A percentile compares a stretch with the other conserved stretches of the same genome.
These are phyloP conservation scores for Epizoanthus stellaris DNA, from an alignment of 92 coral and sea anemone genomes.

Conservation along the genomic window DNA sequence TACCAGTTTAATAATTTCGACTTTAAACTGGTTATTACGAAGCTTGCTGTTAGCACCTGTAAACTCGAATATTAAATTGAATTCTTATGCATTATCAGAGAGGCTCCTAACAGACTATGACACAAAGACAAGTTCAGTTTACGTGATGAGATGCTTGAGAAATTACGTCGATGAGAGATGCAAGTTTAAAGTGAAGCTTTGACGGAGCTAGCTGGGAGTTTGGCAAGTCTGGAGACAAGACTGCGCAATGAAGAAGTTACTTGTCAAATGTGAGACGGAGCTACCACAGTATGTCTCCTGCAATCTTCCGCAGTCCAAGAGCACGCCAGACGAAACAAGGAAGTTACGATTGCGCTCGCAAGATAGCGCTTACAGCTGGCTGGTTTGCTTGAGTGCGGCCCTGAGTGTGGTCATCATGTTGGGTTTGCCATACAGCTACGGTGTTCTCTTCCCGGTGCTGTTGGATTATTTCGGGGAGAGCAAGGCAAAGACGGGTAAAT, in stretches of 20 bases:
- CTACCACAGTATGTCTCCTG: constrained; percentile 20
- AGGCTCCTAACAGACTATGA: background rate
- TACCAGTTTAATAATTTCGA: background rate
- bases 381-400: constrained; percentile 35
- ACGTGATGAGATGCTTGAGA: background rate
- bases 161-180: background rate
- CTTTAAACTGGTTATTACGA: background rate
- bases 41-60: background rate
- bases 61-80: background rate
- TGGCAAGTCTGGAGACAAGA: constrained; percentile 9
- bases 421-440: constrained; percentile 20
- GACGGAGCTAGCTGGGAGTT: background rate
- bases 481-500: constrained; percentile 30
- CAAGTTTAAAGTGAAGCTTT: background rate
- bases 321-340: background rate
- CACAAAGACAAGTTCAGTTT: background rate
- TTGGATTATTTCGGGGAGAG: constrained; percentile 31
- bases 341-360: constrained; percentile 14
- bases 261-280: constrained; percentile 29
- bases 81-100: background rate
- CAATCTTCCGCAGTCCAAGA: constrained; percentile 20
- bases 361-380: constrained; percentile 23
- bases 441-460: constrained; percentile 36
- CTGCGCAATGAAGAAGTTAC: constrained; percentile 1
- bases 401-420: constrained; percentile 19